phyloP scores from a whole-genome alignment of 2,888 invertebrate species.

The Cataglyphis rosenhaueri region DNA sequence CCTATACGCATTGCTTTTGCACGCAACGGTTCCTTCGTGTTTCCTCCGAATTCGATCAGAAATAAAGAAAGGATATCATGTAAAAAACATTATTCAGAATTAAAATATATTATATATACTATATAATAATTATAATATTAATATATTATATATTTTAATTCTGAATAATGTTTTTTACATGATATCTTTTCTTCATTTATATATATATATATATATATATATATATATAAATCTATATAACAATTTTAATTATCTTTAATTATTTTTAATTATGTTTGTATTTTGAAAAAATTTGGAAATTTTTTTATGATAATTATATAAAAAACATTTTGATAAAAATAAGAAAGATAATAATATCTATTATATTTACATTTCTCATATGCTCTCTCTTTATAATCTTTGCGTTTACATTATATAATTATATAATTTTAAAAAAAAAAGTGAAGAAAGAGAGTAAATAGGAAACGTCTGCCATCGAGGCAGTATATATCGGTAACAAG shows the following conservation, averaged over 20 bases:
- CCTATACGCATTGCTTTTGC: constrained; percentile 71
- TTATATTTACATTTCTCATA: background rate
- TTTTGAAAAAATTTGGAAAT: constrained; percentile 5
- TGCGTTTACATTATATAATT: background rate
- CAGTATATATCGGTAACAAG: constrained; percentile 80
- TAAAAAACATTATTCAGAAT: constrained; percentile 13
- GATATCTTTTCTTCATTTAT: too few species aligned
- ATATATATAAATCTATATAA: too few species aligned
- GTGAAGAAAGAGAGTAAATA: constrained; percentile 73
- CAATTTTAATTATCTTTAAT: too few species aligned
- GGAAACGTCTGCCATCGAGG: constrained; percentile 78
- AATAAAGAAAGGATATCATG: constrained; percentile 43
- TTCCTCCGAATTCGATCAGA: constrained; percentile 26
- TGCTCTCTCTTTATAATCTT: background rate
- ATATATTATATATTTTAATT: too few species aligned
- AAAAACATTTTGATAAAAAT: background rate
- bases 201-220: too few species aligned
- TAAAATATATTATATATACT: too few species aligned
- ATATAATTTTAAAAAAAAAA: background rate
- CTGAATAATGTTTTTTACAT: too few species aligned
- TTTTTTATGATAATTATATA: background rate
- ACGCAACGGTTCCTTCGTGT: constrained; percentile 73
- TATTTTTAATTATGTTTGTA: background rate
- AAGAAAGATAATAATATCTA: background rate
- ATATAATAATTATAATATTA: too few species aligned